Evolutionary conservation across 1,140 invertebrate species (phyloP).

Genomic region (Lycorma delicatula): DNA sequence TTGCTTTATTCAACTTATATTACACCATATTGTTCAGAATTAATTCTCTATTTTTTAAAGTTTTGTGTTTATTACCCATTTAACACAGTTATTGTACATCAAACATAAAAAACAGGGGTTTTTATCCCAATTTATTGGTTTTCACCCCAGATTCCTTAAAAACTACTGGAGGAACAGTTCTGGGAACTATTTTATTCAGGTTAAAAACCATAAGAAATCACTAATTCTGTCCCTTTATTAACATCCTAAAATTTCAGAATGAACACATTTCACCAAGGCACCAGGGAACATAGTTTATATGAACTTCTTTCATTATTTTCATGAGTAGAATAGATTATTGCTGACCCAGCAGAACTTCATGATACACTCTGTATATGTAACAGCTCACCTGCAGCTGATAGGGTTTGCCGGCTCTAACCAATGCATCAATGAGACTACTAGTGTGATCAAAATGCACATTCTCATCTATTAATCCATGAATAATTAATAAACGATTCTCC

Average conservation of each 20-base stretch:
- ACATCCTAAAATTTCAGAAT: not conserved
- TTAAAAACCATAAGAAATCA: not conserved
- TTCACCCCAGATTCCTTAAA: no score
- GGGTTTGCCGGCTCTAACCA: constrained; percentile 85
- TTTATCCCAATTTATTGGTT: no score
- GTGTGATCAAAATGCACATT: constrained; percentile 99
- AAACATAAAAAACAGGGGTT: no score
- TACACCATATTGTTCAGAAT: no score
- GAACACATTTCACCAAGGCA: not conserved
- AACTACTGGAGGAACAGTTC: no score
- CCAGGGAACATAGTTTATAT: not conserved
- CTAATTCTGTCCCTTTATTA: not conserved
- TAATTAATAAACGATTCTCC: constrained; percentile 88
- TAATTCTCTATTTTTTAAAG: no score
- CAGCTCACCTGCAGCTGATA: constrained; percentile 70
- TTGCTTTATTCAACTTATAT: no score
- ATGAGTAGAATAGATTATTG: not conserved
- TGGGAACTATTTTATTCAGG: no score
- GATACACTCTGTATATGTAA: not conserved
- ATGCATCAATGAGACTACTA: constrained; percentile 76
- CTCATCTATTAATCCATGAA: constrained; percentile 97
- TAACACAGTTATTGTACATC: no score
- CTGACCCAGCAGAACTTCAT: not conserved
- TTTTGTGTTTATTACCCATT: no score
- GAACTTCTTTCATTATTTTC: not conserved